Percentiles rank a stretch among this genome's conserved stretches.
phyloP scores from a whole-genome alignment of 2,888 invertebrate genomes.

The Myopa testacea region DNA sequence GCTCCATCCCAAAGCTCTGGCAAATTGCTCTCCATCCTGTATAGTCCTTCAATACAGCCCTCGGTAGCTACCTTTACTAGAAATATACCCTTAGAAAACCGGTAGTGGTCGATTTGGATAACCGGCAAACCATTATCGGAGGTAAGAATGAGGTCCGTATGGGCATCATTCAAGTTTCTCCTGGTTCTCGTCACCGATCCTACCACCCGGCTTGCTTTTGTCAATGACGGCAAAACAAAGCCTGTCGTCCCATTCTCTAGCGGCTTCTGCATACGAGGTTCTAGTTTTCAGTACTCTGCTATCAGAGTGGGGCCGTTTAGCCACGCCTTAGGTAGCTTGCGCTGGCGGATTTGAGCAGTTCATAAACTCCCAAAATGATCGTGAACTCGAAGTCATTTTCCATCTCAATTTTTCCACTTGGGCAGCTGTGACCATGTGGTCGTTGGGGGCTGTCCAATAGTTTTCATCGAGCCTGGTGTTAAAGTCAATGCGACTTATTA shows the following conservation, averaged over 20 bases:
- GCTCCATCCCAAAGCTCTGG: slow-evolving; percentile 1
- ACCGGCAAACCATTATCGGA: neutral
- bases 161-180: neutral
- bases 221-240: neutral
- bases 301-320: neutral
- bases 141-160: neutral
- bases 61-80: neutral
- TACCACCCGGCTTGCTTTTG: too few relatives aligned
- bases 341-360: neutral
- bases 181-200: neutral
- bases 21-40: neutral
- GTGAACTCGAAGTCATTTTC: too few relatives aligned
- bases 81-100: neutral
- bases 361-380: too few relatives aligned
- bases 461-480: too few relatives aligned
- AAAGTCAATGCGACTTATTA: too few relatives aligned
- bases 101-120: neutral
- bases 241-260: neutral
- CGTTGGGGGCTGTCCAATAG: too few relatives aligned
- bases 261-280: neutral
- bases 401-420: too few relatives aligned
- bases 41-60: neutral
- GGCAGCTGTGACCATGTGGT: too few relatives aligned
- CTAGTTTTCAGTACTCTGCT: neutral
- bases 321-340: neutral